phyloP scores from a whole-genome alignment of 2,888 invertebrate species.

The Ophioninae sp. region DNA sequence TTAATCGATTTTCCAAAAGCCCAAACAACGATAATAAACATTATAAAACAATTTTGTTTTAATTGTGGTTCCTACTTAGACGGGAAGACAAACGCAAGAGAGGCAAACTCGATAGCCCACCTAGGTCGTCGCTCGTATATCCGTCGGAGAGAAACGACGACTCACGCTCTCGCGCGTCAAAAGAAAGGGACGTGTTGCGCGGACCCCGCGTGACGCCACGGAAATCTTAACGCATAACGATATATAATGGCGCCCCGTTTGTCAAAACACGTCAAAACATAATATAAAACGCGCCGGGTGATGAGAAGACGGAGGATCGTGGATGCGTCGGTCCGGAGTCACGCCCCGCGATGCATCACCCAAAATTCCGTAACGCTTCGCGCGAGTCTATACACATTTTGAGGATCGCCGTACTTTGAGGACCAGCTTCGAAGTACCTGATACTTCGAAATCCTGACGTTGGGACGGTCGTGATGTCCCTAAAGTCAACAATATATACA shows the following conservation, averaged over 20 bases:
- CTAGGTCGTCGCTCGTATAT: conserved; percentile 75
- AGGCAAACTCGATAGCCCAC: conserved; percentile 69
- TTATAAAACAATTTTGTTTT: too few relatives aligned
- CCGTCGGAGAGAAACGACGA: conserved; percentile 66
- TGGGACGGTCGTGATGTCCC: not conserved
- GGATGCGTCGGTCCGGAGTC: conserved; percentile 64
- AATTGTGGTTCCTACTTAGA: not conserved
- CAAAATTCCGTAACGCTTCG: conserved; percentile 49
- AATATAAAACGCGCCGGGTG: conserved; percentile 48
- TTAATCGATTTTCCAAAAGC: too few relatives aligned
- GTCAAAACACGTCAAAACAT: conserved; percentile 81
- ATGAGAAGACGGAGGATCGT: conserved; percentile 46
- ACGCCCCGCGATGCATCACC: conserved; percentile 79
- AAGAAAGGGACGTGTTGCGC: conserved; percentile 48
- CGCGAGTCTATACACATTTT: not conserved
- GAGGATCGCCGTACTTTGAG: not conserved
- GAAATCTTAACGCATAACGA: conserved; percentile 42
- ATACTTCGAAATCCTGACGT: not conserved
- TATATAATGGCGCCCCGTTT: conserved; percentile 79
- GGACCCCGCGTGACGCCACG: conserved; percentile 16
- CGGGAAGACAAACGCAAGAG: conserved; percentile 35
- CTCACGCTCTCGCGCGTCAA: conserved; percentile 37
- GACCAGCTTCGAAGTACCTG: not conserved
- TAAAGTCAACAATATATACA: not conserved
- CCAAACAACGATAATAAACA: too few relatives aligned